A percentile compares a stretch with the other conserved stretches of the same genome.
These are phyloP conservation scores for Montifringilla adamsi DNA, from an alignment of 2,113 vertebrate species.

Conservation along the genomic window DNA sequence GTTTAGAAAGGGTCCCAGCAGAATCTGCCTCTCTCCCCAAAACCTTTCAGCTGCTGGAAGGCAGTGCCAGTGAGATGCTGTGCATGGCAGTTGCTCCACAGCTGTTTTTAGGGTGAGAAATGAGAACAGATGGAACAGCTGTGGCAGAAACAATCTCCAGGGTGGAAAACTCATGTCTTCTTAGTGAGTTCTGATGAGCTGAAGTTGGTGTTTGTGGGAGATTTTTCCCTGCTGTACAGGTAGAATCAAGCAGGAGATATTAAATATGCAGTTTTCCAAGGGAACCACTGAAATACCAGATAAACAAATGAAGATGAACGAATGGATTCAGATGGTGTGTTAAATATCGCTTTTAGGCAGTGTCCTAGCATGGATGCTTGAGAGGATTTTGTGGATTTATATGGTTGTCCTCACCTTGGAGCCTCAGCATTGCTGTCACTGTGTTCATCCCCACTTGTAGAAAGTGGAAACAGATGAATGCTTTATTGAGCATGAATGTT, in stretches of 20 bases:
- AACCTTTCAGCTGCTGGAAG: not conserved
- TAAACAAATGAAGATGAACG: not conserved
- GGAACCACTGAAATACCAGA: not conserved
- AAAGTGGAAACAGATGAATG: not conserved
- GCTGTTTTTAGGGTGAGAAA: slow-evolving; percentile 41
- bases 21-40: not conserved
- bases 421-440: not conserved
- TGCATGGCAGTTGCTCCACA: not conserved
- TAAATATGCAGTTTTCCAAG: not conserved
- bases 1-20: not conserved
- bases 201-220: not conserved
- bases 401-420: not conserved
- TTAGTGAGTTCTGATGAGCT: not conserved
- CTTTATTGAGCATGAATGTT: not conserved
- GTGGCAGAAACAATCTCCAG: slow-evolving; percentile 30
- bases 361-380: not conserved
- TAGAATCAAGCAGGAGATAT: not conserved
- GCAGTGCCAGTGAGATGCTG: not conserved
- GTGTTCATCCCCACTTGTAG: not conserved
- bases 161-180: slow-evolving; percentile 1
- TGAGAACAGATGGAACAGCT: slow-evolving; percentile 28
- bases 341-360: not conserved
- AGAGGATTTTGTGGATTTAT: not conserved
- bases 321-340: not conserved
- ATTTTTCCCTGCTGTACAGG: not conserved